Conservation (phyloP, 2,113 vertebrate species). For the Puffinus mauretanicus region DNA sequence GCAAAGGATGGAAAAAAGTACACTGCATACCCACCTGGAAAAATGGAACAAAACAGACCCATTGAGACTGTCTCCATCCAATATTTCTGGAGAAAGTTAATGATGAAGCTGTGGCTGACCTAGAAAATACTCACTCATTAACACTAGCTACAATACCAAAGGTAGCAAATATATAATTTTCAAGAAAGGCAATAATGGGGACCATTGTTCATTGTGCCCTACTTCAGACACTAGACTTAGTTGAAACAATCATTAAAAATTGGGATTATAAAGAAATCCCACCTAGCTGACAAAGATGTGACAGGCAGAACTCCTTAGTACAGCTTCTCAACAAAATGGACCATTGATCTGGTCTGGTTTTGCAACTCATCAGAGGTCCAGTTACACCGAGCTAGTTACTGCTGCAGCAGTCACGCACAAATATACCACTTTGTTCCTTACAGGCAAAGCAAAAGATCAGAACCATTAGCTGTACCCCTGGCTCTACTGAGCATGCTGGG, state of each 20-base stretch:
- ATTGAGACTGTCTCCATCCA: background rate
- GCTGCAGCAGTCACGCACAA: background rate
- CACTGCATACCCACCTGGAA: background rate
- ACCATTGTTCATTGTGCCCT: background rate
- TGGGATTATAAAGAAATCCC: background rate
- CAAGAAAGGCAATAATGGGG: background rate
- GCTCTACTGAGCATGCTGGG: background rate
- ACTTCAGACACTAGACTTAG: background rate
- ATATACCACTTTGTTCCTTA: background rate
- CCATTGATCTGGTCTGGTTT: background rate
- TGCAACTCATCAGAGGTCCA: background rate
- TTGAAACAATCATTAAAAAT: conserved; percentile 20
- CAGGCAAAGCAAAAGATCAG: background rate
- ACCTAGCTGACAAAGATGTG: background rate
- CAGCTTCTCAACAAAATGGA: background rate
- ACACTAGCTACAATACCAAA: background rate
- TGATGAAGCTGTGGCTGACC: conserved; percentile 10
- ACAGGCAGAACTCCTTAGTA: background rate
- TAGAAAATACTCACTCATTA: conserved; percentile 11
- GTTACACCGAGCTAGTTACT: background rate
- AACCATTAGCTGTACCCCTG: background rate
- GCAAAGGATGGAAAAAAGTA: background rate
- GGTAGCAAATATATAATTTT: background rate
- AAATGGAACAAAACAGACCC: background rate
- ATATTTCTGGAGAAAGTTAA: background rate